Evolutionary conservation across 2,113 vertebrate genomes (phyloP).

Genomic region (Tapirus terrestris): DNA sequence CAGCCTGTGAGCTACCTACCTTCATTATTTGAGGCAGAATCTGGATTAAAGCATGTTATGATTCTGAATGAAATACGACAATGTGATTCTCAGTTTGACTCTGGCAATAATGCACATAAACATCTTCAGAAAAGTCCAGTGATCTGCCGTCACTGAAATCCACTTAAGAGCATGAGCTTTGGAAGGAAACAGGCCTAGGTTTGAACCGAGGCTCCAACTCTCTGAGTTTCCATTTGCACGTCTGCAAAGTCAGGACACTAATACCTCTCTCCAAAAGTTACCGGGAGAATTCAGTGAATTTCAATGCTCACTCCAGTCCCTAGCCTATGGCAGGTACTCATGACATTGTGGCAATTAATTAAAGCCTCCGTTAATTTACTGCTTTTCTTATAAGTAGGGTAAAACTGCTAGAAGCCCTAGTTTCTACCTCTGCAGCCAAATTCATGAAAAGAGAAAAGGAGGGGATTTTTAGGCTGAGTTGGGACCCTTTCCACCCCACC

Average conservation of each 20-base stretch:
- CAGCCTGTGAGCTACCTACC: background rate
- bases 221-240: background rate
- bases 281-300: background rate
- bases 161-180: background rate
- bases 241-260: background rate
- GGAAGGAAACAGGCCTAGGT: background rate
- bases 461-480: background rate
- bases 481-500: background rate
- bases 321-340: background rate
- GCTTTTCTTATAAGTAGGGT: background rate
- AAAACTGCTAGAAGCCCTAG: background rate
- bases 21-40: background rate
- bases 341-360: background rate
- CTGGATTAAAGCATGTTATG: background rate
- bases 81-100: background rate
- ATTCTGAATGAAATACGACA: constrained; percentile 35
- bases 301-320: background rate
- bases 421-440: background rate
- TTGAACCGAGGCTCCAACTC: background rate
- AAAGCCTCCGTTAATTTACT: background rate
- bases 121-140: background rate
- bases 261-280: background rate
- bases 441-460: background rate
- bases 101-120: background rate
- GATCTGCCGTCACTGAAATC: background rate